Conservation (phyloP, 2,797 vertebrate genomes). For the Nasua narica region DNA sequence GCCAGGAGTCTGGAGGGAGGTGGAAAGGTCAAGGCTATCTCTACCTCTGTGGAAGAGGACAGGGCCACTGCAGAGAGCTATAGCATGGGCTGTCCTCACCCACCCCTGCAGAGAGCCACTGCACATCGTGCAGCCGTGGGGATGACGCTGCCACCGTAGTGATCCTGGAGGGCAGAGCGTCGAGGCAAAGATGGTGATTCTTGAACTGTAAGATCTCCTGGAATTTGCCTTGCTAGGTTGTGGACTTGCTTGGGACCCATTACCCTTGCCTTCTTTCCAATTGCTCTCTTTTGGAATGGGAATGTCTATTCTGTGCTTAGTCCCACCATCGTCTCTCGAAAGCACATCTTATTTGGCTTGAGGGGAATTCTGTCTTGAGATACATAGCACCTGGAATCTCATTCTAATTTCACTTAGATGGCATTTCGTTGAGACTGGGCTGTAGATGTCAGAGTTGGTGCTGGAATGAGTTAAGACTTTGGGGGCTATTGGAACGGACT, state of each 20-base stretch:
- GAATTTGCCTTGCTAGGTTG: background rate
- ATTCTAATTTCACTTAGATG: background rate
- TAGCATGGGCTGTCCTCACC: background rate
- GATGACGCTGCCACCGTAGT: background rate
- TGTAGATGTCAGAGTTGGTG: background rate
- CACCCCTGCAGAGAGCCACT: background rate
- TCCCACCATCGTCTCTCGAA: background rate
- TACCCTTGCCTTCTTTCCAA: background rate
- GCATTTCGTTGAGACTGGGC: background rate
- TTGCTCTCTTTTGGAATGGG: background rate
- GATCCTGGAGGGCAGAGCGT: background rate
- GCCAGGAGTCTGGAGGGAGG: background rate
- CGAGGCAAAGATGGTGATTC: background rate
- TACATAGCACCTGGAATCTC: background rate
- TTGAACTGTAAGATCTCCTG: background rate
- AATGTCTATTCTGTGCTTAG: background rate
- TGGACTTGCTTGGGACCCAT: background rate
- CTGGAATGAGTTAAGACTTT: background rate
- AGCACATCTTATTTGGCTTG: background rate
- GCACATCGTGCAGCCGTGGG: background rate
- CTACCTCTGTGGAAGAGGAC: background rate
- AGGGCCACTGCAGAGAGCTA: background rate
- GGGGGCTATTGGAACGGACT: background rate
- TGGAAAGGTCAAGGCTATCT: background rate
- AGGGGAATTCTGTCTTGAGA: background rate